Conservation (phyloP, 2,113 vertebrate species). For the Colistium nudipinnis region DNA sequence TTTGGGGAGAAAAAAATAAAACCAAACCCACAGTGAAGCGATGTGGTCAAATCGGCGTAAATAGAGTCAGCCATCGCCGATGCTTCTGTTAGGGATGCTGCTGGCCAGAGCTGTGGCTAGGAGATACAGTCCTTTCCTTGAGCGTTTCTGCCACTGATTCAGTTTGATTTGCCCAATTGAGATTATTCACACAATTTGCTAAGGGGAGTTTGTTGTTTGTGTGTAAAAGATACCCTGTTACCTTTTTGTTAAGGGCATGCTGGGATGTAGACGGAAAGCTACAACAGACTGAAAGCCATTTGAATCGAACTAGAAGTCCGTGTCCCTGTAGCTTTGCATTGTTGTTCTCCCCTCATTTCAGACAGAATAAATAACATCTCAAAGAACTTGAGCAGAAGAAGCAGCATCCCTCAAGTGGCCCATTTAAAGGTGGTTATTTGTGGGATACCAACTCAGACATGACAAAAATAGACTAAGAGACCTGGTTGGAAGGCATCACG, state of each 20-base stretch:
- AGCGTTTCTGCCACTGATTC: too few species aligned
- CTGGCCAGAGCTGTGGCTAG: not conserved
- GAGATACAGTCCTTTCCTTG: too few species aligned
- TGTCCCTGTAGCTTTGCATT: too few species aligned
- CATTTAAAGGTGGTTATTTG: conserved; percentile 39
- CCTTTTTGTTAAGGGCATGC: not conserved
- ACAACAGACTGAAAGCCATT: too few species aligned
- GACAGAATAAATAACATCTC: conserved; percentile 33
- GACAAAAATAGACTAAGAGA: conserved; percentile 48
- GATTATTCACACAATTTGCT: too few species aligned
- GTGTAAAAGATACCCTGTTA: not conserved
- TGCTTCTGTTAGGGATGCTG: not conserved
- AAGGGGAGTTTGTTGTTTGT: conserved; percentile 14
- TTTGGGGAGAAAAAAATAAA: too few species aligned
- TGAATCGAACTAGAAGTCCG: too few species aligned
- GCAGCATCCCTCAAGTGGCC: conserved; percentile 24
- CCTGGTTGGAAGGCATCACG: conserved; percentile 20
- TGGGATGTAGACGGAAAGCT: too few species aligned
- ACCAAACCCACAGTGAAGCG: too few species aligned
- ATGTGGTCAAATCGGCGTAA: too few species aligned
- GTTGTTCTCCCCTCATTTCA: not conserved
- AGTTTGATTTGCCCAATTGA: too few species aligned
- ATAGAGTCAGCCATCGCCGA: too few species aligned
- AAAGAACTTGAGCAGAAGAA: not conserved
- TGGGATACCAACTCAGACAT: conserved; percentile 30